phyloP scores from a whole-genome alignment of 2,888 invertebrate species.

The Hypselothyrea guttata region DNA sequence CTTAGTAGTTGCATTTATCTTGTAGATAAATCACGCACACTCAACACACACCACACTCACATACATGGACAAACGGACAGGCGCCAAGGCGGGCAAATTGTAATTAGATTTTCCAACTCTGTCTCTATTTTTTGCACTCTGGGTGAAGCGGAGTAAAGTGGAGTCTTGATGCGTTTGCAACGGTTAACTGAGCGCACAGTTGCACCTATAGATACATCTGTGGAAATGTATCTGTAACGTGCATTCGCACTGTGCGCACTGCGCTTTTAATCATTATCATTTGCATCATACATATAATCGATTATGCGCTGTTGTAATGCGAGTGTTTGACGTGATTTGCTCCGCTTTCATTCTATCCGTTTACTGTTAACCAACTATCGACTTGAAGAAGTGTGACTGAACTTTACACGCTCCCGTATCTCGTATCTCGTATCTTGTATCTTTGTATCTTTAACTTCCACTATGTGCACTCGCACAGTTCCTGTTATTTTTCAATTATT shows the following conservation, averaged over 20 bases:
- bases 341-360: slow-evolving; percentile 36
- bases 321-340: slow-evolving; percentile 42
- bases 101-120: slow-evolving; percentile 62
- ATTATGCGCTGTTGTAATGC: slow-evolving; percentile 52
- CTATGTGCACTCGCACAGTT: slow-evolving; percentile 50
- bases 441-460: slow-evolving; percentile 19
- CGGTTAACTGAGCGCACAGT: slow-evolving; percentile 62
- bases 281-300: slow-evolving; percentile 62
- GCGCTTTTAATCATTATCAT: slow-evolving; percentile 60
- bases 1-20: slow-evolving; percentile 70
- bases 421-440: slow-evolving; percentile 3
- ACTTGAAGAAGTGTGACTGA: slow-evolving; percentile 36
- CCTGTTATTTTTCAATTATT: slow-evolving; percentile 73
- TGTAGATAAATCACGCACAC: slow-evolving; percentile 67
- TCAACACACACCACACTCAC: slow-evolving; percentile 3
- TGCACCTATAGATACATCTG: slow-evolving; percentile 65
- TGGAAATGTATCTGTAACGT: slow-evolving; percentile 68
- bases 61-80: slow-evolving; percentile 8
- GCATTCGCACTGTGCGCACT: slow-evolving; percentile 42
- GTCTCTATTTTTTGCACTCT: slow-evolving; percentile 35
- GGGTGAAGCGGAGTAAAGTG: not conserved
- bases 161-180: slow-evolving; percentile 50
- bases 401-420: slow-evolving; percentile 22
- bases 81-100: slow-evolving; percentile 52
- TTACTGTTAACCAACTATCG: slow-evolving; percentile 26